Evolutionary conservation across 2,888 invertebrate species (phyloP), one percentile per base, ranked within the genome.

Genomic region (Platycnemis pennipes): DNA sequence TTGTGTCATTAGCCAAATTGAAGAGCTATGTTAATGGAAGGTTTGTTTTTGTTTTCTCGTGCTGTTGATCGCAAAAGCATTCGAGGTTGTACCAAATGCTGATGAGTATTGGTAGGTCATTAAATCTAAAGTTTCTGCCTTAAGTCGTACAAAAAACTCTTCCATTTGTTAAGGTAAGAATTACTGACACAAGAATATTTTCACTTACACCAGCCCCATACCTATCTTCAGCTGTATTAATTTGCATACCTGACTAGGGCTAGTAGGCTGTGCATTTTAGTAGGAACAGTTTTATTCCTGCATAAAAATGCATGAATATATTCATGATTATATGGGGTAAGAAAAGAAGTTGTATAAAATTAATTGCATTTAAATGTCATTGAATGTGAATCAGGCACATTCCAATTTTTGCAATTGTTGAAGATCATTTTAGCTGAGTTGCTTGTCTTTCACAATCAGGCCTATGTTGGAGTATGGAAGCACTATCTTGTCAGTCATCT

Each of bases 351-450:
- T 63, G 63, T 7, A 26, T 22, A 22, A 77, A 63, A 13, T 31
- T 0, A 37, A 31, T 77, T 37, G 77, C 13, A 77, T 77, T 77
- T 77, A 3, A 63, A 77, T 63, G 22, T 77, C 37, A 37, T 2
- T 77, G 77, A 77, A 77, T 37, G 77, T 77, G 77, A 77, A 77
- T 77, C 77, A 37, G 26, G 13, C 31, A 77, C 77, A 77, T 77
- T 77, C 77, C 77, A 77, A 31, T 77, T 77, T 0, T 37, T 37
- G 37, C 37, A 7, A 77, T 31, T 37, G 8, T 8, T 77, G 77
- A 77, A 77, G 31, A 77, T 26, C 11, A 31, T 69, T 69, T 22
- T 7, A 63, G 26, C 26, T 26, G n/a, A n/a, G 63, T 26, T 26
- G 63, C 63, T 63, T 19, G 13, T 49, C 19, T 49, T 2, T 11